Percentiles rank a stretch among this genome's conserved stretches.
These are phyloP conservation scores for Myotis lucifugus DNA, from an alignment of 2,113 vertebrate species.

Conservation along the genomic window DNA sequence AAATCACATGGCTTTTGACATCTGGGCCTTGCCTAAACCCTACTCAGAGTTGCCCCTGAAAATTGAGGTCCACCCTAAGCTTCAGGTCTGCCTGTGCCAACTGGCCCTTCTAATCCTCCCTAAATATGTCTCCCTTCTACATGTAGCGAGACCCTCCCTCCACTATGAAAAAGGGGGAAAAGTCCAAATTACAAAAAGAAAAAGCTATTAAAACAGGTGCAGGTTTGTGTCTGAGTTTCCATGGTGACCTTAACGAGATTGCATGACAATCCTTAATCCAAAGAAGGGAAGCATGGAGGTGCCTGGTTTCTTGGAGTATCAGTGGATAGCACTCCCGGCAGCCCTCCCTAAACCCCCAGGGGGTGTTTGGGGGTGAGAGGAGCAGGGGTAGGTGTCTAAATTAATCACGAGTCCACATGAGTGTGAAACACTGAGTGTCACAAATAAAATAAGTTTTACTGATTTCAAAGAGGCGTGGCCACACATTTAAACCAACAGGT, in stretches of 20 bases:
- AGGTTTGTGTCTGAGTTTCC: not conserved
- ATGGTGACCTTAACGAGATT: not conserved
- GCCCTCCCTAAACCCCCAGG: not conserved
- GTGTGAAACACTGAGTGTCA: not conserved
- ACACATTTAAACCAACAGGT: not conserved
- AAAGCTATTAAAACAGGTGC: not conserved
- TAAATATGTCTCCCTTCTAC: not conserved
- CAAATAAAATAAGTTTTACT: not conserved
- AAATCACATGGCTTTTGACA: slow-evolving; percentile 14
- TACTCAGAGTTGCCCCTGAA: not conserved
- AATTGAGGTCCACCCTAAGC: not conserved
- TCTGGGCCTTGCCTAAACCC: not conserved
- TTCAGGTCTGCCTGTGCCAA: not conserved
- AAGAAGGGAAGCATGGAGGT: not conserved
- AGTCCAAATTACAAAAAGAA: not conserved
- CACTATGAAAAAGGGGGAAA: not conserved
- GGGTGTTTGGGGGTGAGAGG: not conserved
- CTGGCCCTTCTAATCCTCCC: not conserved
- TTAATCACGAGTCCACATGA: not conserved
- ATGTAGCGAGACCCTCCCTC: not conserved
- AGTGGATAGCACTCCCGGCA: not conserved
- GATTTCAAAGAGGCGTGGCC: not conserved
- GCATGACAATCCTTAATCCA: not conserved
- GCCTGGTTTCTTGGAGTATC: not conserved
- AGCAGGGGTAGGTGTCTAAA: not conserved